Percentiles rank a stretch among this genome's conserved stretches.
Evolutionary conservation across 37 sponge, comb jelly and placozoan genomes (phyloP).

Genomic region (Haliclona indistincta): DNA sequence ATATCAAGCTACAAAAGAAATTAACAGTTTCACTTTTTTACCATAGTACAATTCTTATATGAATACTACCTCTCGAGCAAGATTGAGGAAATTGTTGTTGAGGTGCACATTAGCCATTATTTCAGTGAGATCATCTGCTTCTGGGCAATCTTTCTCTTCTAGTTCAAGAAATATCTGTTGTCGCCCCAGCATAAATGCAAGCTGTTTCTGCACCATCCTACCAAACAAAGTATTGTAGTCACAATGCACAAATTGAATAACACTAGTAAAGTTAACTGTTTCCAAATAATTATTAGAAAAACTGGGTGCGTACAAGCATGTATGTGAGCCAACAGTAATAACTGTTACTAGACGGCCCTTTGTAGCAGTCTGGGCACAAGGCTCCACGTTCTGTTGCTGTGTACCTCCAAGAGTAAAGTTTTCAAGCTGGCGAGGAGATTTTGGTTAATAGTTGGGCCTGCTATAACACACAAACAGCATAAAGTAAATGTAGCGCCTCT

Average conservation of each 20-base stretch:
- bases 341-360: no score
- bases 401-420: no score
- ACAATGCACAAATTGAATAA: slow-evolving; percentile 3
- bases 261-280: no score
- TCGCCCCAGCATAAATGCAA: slow-evolving; percentile 94
- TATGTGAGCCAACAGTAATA: no score
- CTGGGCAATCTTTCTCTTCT: slow-evolving; percentile 74
- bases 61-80: slow-evolving; percentile 91
- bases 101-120: slow-evolving; percentile 94
- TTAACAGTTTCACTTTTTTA: neutral
- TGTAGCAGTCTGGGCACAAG: no score
- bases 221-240: neutral
- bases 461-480: no score
- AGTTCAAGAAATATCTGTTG: slow-evolving; percentile 95
- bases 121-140: slow-evolving; percentile 83
- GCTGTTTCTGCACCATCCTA: slow-evolving; percentile 89
- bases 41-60: neutral
- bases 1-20: slow-evolving; percentile 83
- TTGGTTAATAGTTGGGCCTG: neutral
- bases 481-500: no score
- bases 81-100: slow-evolving; percentile 90
- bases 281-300: no score
- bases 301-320: no score
- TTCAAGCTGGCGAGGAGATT: neutral
- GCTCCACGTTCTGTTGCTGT: no score